These are phyloP conservation scores for Rhynchonema sp. DNA, from an alignment of 2,888 invertebrate species.

Conservation along the genomic window DNA sequence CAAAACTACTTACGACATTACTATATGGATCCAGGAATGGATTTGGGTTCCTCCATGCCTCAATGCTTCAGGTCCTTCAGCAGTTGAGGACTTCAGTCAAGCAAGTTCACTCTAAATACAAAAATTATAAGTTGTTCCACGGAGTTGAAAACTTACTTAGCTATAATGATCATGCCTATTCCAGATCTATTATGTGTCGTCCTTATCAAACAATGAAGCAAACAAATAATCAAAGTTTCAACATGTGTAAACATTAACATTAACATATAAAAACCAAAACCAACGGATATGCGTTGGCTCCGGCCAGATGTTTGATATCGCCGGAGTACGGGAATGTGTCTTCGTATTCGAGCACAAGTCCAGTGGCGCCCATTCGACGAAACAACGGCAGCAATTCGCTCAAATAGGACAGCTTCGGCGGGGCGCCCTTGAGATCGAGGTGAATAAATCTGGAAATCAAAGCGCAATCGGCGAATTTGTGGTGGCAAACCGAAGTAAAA, in stretches of 20 bases:
- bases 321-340: conserved; percentile 41
- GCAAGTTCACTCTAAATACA: no score
- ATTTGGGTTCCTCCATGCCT: no score
- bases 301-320: conserved; percentile 21
- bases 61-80: no score
- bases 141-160: no score
- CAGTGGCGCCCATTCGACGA: conserved; percentile 31
- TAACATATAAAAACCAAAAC: background rate
- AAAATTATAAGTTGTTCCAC: no score
- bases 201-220: no score
- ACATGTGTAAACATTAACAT: background rate
- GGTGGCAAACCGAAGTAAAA: no score
- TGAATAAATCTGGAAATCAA: conserved; percentile 6
- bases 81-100: no score
- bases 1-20: background rate
- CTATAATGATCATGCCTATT: no score
- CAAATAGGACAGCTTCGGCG: conserved; percentile 6
- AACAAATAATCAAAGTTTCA: background rate
- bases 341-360: conserved; percentile 40
- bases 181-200: no score
- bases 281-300: background rate
- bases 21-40: no score
- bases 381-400: conserved; percentile 4
- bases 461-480: no score
- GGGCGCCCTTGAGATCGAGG: conserved; percentile 9